phyloP scores from a whole-genome alignment of 2,113 vertebrate species.

The Passerina amoena region DNA sequence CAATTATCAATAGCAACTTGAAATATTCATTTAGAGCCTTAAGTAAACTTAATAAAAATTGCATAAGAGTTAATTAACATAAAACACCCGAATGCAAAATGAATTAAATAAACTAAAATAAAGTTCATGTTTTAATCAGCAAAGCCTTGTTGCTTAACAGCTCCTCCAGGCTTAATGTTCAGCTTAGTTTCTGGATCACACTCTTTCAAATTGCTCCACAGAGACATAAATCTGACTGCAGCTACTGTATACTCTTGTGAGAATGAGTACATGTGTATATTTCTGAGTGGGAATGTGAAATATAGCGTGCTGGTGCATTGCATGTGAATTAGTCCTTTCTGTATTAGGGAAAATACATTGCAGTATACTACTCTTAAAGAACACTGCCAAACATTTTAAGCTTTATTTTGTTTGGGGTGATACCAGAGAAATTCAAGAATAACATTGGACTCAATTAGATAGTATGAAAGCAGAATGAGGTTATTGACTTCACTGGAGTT shows the following conservation, averaged over 20 bases:
- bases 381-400: not conserved
- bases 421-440: not conserved
- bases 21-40: slow-evolving; percentile 46
- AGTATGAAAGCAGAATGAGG: not conserved
- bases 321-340: not conserved
- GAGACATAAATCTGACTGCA: slow-evolving; percentile 58
- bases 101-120: slow-evolving; percentile 54
- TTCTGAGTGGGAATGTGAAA: slow-evolving; percentile 27
- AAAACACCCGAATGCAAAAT: slow-evolving; percentile 36
- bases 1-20: slow-evolving; percentile 31
- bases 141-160: slow-evolving; percentile 56
- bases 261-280: slow-evolving; percentile 11
- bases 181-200: slow-evolving; percentile 52
- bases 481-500: not conserved
- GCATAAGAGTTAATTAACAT: slow-evolving; percentile 55
- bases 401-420: not conserved
- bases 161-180: slow-evolving; percentile 61
- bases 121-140: slow-evolving; percentile 69
- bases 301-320: not conserved
- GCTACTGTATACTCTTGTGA: slow-evolving; percentile 48
- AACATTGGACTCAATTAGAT: not conserved
- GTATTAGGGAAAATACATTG: not conserved
- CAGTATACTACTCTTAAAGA: not conserved
- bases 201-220: slow-evolving; percentile 61
- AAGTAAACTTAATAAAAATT: slow-evolving; percentile 66